Base-by-base conservation (phyloP, 1,140 invertebrate species). In the Sycophaga agraensis region DNA sequence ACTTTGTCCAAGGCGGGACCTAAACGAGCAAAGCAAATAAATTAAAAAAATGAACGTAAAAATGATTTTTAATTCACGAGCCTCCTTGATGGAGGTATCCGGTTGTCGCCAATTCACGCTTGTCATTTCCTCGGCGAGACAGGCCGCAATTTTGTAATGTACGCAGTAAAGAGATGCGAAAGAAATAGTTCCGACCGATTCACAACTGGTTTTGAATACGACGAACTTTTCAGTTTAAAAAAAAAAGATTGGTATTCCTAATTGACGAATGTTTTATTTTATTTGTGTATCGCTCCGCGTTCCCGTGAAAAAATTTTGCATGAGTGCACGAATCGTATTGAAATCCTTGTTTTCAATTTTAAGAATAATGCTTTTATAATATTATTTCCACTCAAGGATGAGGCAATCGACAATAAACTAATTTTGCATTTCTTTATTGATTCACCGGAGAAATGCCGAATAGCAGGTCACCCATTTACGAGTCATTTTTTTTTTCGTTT, bases 1-100 rank as follows among this genome's bases (percentile, higher is more conserved):
- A 59, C 48, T 61, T 54, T 61, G 59, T 61, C 49, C 40, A 61
- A 61, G 59, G 59, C 59, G 43, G 59, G 35, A 22, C 50, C 50
- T 61, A 54, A 54, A 22, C 16, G 42, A 48, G 40, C 39, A 60
- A 50, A 53, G 39, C 39, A 17, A 53, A 35, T 43, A 53, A 60
- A 53, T 1, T 24, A 12, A 39, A 48, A 49, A 37, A 39, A 37
- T 48, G 11, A 46, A 48, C 37, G 34, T 37, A 48, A 24, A 50
- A 55, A 26, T 48, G 24, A 48, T 48, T 54, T 61, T 60, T 61
- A 54, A 46, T 48, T 46, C 34, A 48, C 8, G 19, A 43, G 17
- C 28, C 42, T 61, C 42, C 59, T 61, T 61, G 46, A 61, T 61
- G 50, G 59, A 54, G 42, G n/a, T 37, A 26, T 45, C 1, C n/a